Percentiles rank a stretch among this genome's conserved stretches.
phyloP scores from a whole-genome alignment of 2,797 vertebrate genomes.

The Sebastes steindachneri region DNA sequence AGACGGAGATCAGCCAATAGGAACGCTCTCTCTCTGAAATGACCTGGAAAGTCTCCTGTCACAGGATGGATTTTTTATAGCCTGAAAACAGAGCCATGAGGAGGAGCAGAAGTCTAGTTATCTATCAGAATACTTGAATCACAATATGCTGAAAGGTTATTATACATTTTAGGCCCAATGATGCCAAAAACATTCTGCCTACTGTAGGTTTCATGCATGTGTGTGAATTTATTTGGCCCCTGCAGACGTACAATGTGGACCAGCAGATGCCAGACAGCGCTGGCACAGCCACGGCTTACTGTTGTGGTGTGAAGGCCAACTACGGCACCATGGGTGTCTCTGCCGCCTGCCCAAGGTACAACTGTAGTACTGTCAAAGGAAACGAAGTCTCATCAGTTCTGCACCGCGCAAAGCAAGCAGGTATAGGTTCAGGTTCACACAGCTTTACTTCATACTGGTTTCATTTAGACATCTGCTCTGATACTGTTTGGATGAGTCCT shows the following conservation, averaged over 20 bases:
- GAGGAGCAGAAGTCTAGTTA: no score
- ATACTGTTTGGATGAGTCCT: background rate
- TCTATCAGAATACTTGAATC: no score
- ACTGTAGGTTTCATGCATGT: background rate
- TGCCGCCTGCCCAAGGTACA: constrained; percentile 62
- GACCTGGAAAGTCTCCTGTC: no score
- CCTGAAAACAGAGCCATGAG: no score
- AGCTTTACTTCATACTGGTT: background rate
- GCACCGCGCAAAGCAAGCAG: constrained; percentile 79
- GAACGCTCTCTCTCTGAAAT: no score
- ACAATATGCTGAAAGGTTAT: no score
- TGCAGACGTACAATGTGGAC: constrained; percentile 86
- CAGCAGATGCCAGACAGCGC: constrained; percentile 88
- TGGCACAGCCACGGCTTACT: constrained; percentile 84
- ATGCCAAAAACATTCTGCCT: no score
- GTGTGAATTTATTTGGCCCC: constrained; percentile 3
- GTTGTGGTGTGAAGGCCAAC: constrained; percentile 86
- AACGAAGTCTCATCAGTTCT: constrained; percentile 84
- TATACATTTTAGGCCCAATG: no score
- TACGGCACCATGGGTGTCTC: constrained; percentile 84
- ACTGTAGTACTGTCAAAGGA: constrained; percentile 68
- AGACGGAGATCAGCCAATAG: no score
- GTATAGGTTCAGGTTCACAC: constrained; percentile 46
- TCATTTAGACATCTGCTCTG: background rate
- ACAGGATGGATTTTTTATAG: no score